Conservation (phyloP, 2,888 invertebrate species). For the Eupithecia subumbrata region DNA sequence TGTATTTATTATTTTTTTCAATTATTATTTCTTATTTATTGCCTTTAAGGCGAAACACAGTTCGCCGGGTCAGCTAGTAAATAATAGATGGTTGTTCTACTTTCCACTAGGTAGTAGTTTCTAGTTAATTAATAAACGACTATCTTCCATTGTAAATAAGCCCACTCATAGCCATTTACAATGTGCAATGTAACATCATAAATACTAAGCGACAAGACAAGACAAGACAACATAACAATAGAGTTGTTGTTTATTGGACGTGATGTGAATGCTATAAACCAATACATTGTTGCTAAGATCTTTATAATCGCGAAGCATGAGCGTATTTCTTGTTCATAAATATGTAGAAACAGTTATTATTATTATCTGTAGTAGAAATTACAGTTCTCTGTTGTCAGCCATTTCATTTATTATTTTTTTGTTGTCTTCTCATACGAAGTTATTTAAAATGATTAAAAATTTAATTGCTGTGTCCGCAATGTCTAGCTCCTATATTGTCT, state of each 20-base stretch:
- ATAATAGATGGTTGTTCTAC: not conserved
- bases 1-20: too few species aligned
- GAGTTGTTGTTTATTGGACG: constrained; percentile 12
- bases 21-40: too few species aligned
- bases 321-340: not conserved
- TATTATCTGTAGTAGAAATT: not conserved
- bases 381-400: not conserved
- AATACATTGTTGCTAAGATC: constrained; percentile 3
- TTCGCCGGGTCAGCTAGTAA: not conserved
- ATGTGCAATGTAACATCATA: constrained; percentile 1
- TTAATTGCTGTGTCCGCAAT: too few species aligned
- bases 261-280: constrained; percentile 17
- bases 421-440: too few species aligned
- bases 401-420: not conserved
- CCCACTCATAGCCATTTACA: not conserved
- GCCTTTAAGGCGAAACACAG: too few species aligned
- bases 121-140: not conserved
- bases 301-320: not conserved
- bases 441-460: too few species aligned
- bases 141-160: not conserved
- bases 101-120: not conserved
- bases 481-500: too few species aligned
- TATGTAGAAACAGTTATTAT: constrained; percentile 1
- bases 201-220: constrained; percentile 17
- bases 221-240: constrained; percentile 21